phyloP scores from a whole-genome alignment of 2,113 vertebrate species.

The Oncorhynchus clarkii region DNA sequence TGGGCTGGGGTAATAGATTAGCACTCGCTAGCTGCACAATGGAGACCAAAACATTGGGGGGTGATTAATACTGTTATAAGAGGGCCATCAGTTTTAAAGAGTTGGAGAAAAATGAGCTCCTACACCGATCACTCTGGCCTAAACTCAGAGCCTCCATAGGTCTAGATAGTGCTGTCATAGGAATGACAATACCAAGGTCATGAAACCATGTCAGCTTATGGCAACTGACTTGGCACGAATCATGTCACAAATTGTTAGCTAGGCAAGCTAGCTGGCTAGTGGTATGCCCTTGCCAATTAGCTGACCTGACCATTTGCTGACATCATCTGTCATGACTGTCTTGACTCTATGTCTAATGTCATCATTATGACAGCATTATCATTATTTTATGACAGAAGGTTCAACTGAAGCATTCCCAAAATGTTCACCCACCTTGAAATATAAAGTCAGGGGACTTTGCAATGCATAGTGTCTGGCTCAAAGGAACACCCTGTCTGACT shows the following conservation, averaged over 20 bases:
- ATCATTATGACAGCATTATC: not conserved
- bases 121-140: not conserved
- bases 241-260: not conserved
- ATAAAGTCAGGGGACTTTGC: not conserved
- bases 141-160: not conserved
- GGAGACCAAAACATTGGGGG: slow-evolving; percentile 36
- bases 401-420: not conserved
- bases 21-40: slow-evolving; percentile 38
- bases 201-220: not conserved
- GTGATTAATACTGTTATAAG: not conserved
- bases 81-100: not conserved
- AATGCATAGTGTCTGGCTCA: not conserved
- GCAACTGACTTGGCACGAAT: not conserved
- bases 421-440: not conserved
- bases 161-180: not conserved
- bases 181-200: not conserved
- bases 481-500: slow-evolving; percentile 28
- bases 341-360: not conserved
- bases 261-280: not conserved
- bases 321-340: not conserved
- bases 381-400: not conserved
- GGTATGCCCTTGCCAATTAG: not conserved
- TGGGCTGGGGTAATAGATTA: slow-evolving; percentile 52
- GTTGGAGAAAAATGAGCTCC: not conserved
- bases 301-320: not conserved